A percentile compares a stretch with the other conserved stretches of the same genome.
Conservation (phyloP, 2,888 invertebrate genomes). For the Synergus japonicus region DNA sequence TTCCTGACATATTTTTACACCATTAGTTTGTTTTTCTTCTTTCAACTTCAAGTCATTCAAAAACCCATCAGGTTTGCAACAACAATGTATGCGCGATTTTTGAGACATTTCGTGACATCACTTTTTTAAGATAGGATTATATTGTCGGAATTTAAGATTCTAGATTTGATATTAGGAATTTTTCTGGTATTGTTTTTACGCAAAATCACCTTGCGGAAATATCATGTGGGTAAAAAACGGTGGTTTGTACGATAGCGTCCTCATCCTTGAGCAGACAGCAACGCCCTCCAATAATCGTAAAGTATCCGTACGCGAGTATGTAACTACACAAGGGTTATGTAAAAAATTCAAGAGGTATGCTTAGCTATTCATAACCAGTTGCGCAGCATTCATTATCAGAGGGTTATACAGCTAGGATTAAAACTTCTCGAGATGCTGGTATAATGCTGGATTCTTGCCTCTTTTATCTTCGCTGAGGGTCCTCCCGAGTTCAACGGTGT, state of each 20-base stretch:
- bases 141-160: too few species aligned
- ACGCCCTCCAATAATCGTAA: slow-evolving; percentile 73
- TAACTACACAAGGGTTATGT: slow-evolving; percentile 60
- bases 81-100: too few species aligned
- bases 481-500: slow-evolving; percentile 5
- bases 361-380: slow-evolving; percentile 72
- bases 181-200: slow-evolving; percentile 29
- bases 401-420: slow-evolving; percentile 63
- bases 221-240: slow-evolving; percentile 11
- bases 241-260: slow-evolving; percentile 52
- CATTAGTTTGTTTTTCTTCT: too few species aligned
- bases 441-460: slow-evolving; percentile 56
- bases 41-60: too few species aligned
- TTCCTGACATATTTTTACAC: too few species aligned
- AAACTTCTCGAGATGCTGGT: slow-evolving; percentile 62
- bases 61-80: too few species aligned
- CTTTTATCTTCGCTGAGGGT: slow-evolving; percentile 18
- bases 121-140: too few species aligned
- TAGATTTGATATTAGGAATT: not conserved
- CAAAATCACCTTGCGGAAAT: slow-evolving; percentile 10
- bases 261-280: slow-evolving; percentile 58
- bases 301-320: slow-evolving; percentile 60
- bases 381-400: slow-evolving; percentile 70
- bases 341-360: slow-evolving; percentile 63
- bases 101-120: too few species aligned